Conservation (phyloP, 2,797 vertebrate species). For the Eleutherodactylus coqui region DNA sequence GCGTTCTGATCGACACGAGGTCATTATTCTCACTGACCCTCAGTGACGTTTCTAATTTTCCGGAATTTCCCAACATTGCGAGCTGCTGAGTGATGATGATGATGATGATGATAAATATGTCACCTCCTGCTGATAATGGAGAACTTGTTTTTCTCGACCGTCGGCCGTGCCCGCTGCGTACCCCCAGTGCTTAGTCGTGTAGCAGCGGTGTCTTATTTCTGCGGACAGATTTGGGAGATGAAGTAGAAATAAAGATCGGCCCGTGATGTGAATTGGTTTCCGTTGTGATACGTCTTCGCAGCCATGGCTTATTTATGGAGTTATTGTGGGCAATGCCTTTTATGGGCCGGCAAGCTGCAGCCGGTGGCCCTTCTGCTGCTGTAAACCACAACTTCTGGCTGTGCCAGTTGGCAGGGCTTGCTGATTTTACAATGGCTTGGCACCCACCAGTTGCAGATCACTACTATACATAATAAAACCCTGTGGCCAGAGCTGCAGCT, state of each 20-base stretch:
- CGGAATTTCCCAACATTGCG: background rate
- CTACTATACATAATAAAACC: background rate
- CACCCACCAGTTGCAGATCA: background rate
- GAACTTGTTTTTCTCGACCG: slow-evolving; percentile 10
- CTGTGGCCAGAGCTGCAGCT: background rate
- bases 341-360: background rate
- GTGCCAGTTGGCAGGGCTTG: background rate
- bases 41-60: background rate
- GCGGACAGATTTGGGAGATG: too few species aligned
- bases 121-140: background rate
- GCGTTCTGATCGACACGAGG: too few species aligned
- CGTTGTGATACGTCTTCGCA: too few species aligned
- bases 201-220: background rate
- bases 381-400: background rate
- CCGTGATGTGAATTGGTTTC: too few species aligned
- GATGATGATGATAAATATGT: too few species aligned
- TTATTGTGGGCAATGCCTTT: background rate
- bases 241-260: too few species aligned
- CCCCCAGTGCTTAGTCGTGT: background rate
- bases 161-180: background rate
- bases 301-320: too few species aligned
- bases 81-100: too few species aligned
- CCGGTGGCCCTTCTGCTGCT: background rate
- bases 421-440: background rate
- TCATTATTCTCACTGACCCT: background rate